Conservation (phyloP, 2,888 invertebrate genomes). For the Cremastinae sp. region DNA sequence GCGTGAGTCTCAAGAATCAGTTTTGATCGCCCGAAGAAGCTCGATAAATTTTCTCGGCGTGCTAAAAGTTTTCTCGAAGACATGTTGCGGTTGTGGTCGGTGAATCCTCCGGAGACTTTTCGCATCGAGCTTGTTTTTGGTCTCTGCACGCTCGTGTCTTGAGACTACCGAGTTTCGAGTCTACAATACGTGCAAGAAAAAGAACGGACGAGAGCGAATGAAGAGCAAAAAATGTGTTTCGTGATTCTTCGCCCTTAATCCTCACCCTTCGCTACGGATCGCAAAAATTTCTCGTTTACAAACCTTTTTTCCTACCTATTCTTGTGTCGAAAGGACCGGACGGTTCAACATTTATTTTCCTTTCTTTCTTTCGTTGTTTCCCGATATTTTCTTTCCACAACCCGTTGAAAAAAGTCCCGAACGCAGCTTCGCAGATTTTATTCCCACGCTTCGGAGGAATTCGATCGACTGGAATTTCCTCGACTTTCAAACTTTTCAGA, state of each 20-base stretch:
- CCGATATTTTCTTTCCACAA: not conserved
- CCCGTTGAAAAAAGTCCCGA: too few species aligned
- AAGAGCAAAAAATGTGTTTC: conserved; percentile 30
- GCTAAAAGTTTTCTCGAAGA: conserved; percentile 46
- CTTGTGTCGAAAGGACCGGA: conserved; percentile 5
- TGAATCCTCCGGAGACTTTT: conserved; percentile 43
- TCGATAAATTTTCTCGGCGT: conserved; percentile 53
- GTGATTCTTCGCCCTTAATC: conserved; percentile 41
- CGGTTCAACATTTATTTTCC: conserved; percentile 3
- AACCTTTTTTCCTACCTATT: conserved; percentile 14
- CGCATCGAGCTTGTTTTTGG: conserved; percentile 24
- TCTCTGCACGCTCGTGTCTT: not conserved
- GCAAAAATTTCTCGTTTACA: conserved; percentile 42
- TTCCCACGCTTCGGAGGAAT: not conserved
- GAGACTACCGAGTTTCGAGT: not conserved
- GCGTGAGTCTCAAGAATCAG: too few species aligned
- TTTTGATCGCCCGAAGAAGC: conserved; percentile 20
- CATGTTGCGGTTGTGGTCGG: conserved; percentile 18
- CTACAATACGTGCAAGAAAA: not conserved
- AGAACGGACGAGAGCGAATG: not conserved
- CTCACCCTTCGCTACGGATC: conserved; percentile 23
- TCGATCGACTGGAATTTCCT: conserved; percentile 13
- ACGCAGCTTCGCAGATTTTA: not conserved
- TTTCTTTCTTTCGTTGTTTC: not conserved
- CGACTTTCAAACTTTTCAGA: not conserved